Evolutionary conservation across 2,797 vertebrate genomes (phyloP), one percentile per base, ranked within the genome.

Genomic region (Eulemur mongoz): DNA sequence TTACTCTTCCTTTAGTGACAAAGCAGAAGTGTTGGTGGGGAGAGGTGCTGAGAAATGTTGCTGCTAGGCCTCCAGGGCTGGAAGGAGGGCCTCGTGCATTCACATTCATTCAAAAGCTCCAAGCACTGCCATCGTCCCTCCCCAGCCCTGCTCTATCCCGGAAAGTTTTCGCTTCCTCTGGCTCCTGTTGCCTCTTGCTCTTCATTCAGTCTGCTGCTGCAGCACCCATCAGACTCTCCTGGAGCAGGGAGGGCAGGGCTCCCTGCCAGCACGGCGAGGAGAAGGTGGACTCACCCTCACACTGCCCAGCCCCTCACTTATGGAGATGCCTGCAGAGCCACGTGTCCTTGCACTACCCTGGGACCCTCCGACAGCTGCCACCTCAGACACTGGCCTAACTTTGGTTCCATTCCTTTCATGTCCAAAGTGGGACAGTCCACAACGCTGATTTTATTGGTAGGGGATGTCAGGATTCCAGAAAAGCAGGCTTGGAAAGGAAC

Each of bases 381-480:
- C 57, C 43, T 76, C 87, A 87, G 70, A 87, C 70, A 30, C 38
- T 18, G 69, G 67, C 18, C 61, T 35, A 8, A 38, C 48, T 65
- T 59, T 6, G 4, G 17, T 76, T 15, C 75, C 57, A 4, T 35
- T 93, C 25, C 72, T 57, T 88, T 84, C 84, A 52, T 89, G 43
- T 82, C 45, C 79, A 52, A 83, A 84, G 52, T 23, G 25, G 80
- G 63, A 23, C 81, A 12, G 8, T 73, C 38, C 48, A 35, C 25
- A 32, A 32, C 22, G 45, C 3, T 4, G 8, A 27, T 79, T 95
- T 95, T 85, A 48, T 43, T 75, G 73, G 40, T 32, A 70, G 48
- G 57, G 25, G 18, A 40, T 35, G 20, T 73, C 57, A 25, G 80
- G 70, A 82, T 69, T 61, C 57, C 79, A 89, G 88, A 79, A 89